These are phyloP conservation scores for Odontocerum albicorne DNA, from an alignment of 2,888 invertebrate genomes.

Conservation along the genomic window DNA sequence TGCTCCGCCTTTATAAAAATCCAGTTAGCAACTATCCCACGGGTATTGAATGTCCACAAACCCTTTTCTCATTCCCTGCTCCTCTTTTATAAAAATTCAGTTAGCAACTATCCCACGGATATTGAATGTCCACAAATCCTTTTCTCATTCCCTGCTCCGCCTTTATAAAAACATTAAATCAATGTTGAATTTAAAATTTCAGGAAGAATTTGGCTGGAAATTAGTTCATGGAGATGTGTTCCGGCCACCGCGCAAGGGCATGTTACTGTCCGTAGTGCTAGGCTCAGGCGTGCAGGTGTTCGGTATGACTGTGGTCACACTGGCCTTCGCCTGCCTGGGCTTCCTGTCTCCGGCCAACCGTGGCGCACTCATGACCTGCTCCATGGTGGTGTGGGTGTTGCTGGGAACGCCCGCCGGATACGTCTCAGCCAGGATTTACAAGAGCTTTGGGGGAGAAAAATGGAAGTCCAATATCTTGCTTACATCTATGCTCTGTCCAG, in stretches of 20 bases:
- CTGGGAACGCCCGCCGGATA: slow-evolving; percentile 97
- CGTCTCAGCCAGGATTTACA: slow-evolving; percentile 95
- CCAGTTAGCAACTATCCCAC: no score
- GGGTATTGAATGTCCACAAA: no score
- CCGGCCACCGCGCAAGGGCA: slow-evolving; percentile 93
- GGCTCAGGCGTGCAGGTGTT: slow-evolving; percentile 94
- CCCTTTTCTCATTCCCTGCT: no score
- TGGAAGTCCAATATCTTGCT: slow-evolving; percentile 98
- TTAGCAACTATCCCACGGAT: no score
- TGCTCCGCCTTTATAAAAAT: no score
- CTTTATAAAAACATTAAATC: no score
- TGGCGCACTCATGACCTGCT: slow-evolving; percentile 98
- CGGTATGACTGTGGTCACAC: slow-evolving; percentile 92
- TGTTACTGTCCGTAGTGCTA: slow-evolving; percentile 93
- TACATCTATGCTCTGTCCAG: slow-evolving; percentile 95
- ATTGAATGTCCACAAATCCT: no score
- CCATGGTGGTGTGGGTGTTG: slow-evolving; percentile 94
- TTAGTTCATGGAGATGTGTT: slow-evolving; percentile 98
- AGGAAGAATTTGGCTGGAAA: slow-evolving; percentile 98
- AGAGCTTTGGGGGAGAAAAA: slow-evolving; percentile 97
- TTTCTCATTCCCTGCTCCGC: no score
- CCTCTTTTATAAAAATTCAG: no score
- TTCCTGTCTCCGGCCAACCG: slow-evolving; percentile 98
- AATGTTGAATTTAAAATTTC: no score
- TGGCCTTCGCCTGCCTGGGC: slow-evolving; percentile 98